These are phyloP conservation scores for Atethmia centrago DNA, from an alignment of 2,888 invertebrate species.

Conservation along the genomic window DNA sequence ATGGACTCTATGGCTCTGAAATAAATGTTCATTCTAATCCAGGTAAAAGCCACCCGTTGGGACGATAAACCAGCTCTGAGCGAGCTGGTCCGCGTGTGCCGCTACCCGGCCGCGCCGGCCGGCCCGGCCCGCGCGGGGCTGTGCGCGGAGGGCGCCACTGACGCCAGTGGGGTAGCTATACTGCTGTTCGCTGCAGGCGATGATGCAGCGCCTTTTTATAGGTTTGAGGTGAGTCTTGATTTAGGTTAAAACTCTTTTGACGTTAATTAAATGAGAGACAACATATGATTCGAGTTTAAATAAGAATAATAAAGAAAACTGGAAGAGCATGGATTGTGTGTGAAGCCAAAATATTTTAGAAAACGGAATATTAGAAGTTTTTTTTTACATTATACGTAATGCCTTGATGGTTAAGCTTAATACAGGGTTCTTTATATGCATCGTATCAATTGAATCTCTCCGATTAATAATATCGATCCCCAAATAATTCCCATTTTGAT, in stretches of 20 bases:
- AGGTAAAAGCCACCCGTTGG: conserved; percentile 87
- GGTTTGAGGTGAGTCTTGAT: conserved; percentile 76
- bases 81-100: conserved; percentile 80
- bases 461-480: not conserved
- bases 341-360: not conserved
- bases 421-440: not conserved
- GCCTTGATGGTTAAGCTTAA: not conserved
- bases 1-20: not conserved
- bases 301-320: not conserved
- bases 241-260: not conserved
- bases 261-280: not conserved
- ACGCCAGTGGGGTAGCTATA: conserved; percentile 77
- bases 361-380: too few relatives aligned
- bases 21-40: not conserved
- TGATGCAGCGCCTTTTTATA: conserved; percentile 74
- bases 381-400: not conserved
- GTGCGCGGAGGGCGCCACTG: conserved; percentile 78
- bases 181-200: conserved; percentile 80
- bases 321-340: not conserved
- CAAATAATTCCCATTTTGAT: not conserved
- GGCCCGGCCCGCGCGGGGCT: conserved; percentile 28
- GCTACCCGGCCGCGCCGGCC: conserved; percentile 65
- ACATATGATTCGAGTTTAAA: too few relatives aligned
- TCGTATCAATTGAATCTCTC: not conserved
- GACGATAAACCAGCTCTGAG: conserved; percentile 82